These are phyloP conservation scores for Melangyna quadrimaculata DNA, from an alignment of 2,888 invertebrate genomes.

Conservation along the genomic window DNA sequence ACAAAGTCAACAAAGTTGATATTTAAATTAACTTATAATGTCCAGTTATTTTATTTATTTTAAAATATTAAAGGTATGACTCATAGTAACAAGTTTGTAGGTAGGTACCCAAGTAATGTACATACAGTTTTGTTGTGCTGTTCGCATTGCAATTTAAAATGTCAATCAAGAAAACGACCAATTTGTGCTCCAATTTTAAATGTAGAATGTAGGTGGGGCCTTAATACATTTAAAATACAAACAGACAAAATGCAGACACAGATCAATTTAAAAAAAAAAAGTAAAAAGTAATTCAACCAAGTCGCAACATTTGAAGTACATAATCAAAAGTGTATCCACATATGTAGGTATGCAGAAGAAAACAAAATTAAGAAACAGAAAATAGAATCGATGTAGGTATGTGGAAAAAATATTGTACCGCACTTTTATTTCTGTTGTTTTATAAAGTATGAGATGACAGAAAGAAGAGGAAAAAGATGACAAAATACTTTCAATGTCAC, in stretches of 20 bases:
- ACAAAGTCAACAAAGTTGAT: not conserved
- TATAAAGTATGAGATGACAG: constrained; percentile 6
- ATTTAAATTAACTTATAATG: not conserved
- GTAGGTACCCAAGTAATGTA: not conserved
- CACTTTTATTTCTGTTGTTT: not conserved
- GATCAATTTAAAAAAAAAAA: constrained; percentile 10
- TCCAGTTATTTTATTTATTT: not conserved
- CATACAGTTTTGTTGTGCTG: not conserved
- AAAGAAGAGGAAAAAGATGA: not conserved
- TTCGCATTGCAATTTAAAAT: constrained; percentile 55
- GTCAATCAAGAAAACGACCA: constrained; percentile 26
- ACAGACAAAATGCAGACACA: constrained; percentile 3
- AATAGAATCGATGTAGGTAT: constrained; percentile 30
- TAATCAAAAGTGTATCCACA: constrained; percentile 1
- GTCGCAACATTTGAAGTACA: constrained; percentile 7
- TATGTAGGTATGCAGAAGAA: not conserved
- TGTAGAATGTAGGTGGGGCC: constrained; percentile 41
- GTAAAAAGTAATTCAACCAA: constrained; percentile 12
- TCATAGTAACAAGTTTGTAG: not conserved
- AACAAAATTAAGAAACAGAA: not conserved
- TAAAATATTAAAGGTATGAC: not conserved
- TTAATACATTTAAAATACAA: not conserved
- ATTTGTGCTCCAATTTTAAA: constrained; percentile 6
- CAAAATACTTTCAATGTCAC: constrained; percentile 44
- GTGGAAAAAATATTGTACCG: constrained; percentile 18